Evolutionary conservation across 2,888 invertebrate species (phyloP), one percentile per base, ranked within the genome.

Genomic region (Myathropa florea): DNA sequence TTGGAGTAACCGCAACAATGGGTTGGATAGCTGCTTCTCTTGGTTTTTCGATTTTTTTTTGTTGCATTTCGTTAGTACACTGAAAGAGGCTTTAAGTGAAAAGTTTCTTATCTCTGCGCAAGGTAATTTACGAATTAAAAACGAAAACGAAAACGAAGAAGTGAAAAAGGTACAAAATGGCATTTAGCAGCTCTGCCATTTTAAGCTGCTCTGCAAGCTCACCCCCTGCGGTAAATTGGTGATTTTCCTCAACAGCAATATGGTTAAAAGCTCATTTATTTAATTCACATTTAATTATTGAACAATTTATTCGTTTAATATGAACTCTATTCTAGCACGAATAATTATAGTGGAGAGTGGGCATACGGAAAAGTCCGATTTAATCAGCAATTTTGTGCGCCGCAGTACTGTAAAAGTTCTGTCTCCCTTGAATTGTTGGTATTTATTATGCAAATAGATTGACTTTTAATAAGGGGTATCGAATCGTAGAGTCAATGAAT

Each of bases 261-360:
- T 76, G 68, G 53, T 67, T 72, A 65, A 46, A 72, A 67, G 59
- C 65, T 80, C 72, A 76, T 70, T 70, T 59, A 76, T 76, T 76
- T 82, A 82, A 82, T 72, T 82, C 71, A 72, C 63, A 82, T 82
- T 77, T 82, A 83, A 83, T 83, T 83, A 72, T 71, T 57, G 57
- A 71, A 55, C 59, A 53, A 59, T 75, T 71, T 70, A 21, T 53
- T 18, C 57, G 23, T 67, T 68, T 63, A 73, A 76, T 53, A 33
- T 46, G 18, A 39, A 78, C 67, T 72, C 39, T 55, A 72, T 26
- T 71, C 24, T 36, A 21, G 39, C 61, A 36, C 55, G 53, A 26
- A 61, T 63, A 65, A 82, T 82, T 75, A 75, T 68, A n/a, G 24
- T 28, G n/a, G 3, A 21, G 21, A 26, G 46, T 30, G 46, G 12